A percentile compares a stretch with the other conserved stretches of the same genome.
Evolutionary conservation across 2,888 invertebrate species (phyloP).

Genomic region (Achlya flavicornis): DNA sequence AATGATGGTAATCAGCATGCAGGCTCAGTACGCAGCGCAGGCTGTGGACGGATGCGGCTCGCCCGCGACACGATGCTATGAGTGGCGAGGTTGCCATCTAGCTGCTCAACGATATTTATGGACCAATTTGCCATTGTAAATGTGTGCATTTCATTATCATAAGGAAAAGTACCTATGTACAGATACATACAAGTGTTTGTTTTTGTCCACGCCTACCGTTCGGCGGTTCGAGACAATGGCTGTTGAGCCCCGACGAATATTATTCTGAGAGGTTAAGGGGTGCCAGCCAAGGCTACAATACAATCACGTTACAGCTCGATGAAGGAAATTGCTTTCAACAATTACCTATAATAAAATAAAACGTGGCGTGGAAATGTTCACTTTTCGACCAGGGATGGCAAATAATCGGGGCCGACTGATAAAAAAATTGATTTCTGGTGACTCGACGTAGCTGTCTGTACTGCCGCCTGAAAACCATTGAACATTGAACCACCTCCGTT

Average conservation of each 20-base stretch:
- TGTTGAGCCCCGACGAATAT: neutral
- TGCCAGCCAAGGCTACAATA: constrained; percentile 13
- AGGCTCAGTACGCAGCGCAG: constrained; percentile 26
- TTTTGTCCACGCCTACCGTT: constrained; percentile 25
- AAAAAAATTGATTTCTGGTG: constrained; percentile 50
- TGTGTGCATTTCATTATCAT: constrained; percentile 56
- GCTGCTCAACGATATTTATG: constrained; percentile 48
- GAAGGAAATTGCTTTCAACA: constrained; percentile 33
- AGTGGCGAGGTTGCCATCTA: constrained; percentile 34
- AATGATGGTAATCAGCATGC: constrained; percentile 66
- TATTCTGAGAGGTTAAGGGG: neutral
- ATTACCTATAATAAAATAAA: constrained; percentile 34
- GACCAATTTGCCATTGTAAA: constrained; percentile 50
- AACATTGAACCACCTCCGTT: neutral
- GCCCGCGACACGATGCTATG: constrained; percentile 28
- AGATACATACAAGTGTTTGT: constrained; percentile 34
- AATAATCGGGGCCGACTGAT: constrained; percentile 47
- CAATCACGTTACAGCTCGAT: constrained; percentile 26
- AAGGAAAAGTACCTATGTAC: constrained; percentile 37
- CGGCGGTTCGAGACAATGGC: neutral
- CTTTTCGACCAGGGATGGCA: constrained; percentile 35
- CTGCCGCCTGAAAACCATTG: neutral
- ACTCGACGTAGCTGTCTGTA: neutral
- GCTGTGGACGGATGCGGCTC: constrained; percentile 37
- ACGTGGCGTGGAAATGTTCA: constrained; percentile 30